These are phyloP conservation scores for Achroia grisella DNA, from an alignment of 1,140 invertebrate species.

Conservation along the genomic window DNA sequence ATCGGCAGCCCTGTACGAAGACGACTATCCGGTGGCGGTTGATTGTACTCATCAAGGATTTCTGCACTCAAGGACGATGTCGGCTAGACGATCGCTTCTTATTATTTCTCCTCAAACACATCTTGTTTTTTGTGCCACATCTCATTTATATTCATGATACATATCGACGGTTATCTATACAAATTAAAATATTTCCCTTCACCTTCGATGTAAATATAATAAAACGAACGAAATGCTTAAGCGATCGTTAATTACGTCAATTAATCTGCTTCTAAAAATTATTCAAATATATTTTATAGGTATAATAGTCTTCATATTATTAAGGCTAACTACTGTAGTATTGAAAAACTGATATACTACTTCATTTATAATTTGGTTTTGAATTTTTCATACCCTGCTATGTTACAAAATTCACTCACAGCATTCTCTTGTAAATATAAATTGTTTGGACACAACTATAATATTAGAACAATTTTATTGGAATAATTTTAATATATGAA, in stretches of 20 bases:
- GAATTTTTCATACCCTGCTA: too few relatives aligned
- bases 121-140: slow-evolving; percentile 59
- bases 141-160: slow-evolving; percentile 70
- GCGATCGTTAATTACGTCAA: slow-evolving; percentile 10
- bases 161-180: slow-evolving; percentile 63
- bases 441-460: too few relatives aligned
- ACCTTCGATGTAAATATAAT: slow-evolving; percentile 21
- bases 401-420: too few relatives aligned
- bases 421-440: too few relatives aligned
- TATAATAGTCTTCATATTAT: slow-evolving; percentile 13
- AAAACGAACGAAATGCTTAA: slow-evolving; percentile 12
- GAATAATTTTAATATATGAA: too few relatives aligned
- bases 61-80: slow-evolving; percentile 67
- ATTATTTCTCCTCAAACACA: slow-evolving; percentile 65
- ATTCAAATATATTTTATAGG: too few relatives aligned
- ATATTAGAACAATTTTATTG: too few relatives aligned
- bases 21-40: slow-evolving; percentile 65
- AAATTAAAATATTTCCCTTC: slow-evolving; percentile 56
- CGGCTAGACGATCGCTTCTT: slow-evolving; percentile 62
- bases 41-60: slow-evolving; percentile 73
- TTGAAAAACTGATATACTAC: too few relatives aligned
- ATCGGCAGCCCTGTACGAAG: slow-evolving; percentile 57
- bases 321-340: too few relatives aligned
- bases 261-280: neutral
- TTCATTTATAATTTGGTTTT: too few relatives aligned